Conservation (phyloP, 30 jellyfish, hydroid and myxozoan genomes). For the Hydractinia echinata region DNA sequence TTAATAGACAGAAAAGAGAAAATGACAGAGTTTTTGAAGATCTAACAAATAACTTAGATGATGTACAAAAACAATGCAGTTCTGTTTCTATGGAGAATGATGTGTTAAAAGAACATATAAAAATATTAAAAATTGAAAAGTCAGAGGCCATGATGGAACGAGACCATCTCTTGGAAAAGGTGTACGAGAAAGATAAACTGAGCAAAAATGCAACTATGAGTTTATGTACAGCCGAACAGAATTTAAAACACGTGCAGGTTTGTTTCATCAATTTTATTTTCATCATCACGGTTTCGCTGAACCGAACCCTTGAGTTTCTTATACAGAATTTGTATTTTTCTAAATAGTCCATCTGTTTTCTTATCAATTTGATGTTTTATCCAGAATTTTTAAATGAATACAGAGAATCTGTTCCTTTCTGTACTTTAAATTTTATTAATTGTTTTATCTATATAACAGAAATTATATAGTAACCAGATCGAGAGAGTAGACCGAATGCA, state of each 20-base stretch:
- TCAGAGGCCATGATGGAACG: background rate
- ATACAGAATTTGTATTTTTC: too few relatives aligned
- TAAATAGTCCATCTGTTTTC: too few relatives aligned
- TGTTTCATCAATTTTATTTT: background rate
- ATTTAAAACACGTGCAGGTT: background rate
- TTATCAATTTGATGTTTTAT: too few relatives aligned
- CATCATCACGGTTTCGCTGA: too few relatives aligned
- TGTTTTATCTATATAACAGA: too few relatives aligned
- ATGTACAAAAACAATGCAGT: background rate
- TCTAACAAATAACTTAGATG: background rate
- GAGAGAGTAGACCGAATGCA: too few relatives aligned
- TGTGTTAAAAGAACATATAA: background rate
- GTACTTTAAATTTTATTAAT: too few relatives aligned
- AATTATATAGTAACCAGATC: too few relatives aligned
- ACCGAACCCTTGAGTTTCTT: too few relatives aligned
- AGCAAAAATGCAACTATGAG: background rate
- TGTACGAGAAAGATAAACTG: background rate
- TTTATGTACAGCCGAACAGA: background rate
- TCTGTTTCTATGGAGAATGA: background rate
- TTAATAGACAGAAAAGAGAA: background rate
- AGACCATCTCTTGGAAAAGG: constrained; percentile 2
- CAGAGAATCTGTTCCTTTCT: too few relatives aligned
- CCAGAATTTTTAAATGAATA: too few relatives aligned
- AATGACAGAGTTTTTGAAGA: constrained; percentile 10
- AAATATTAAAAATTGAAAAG: background rate